phyloP scores from a whole-genome alignment of 2,888 invertebrate genomes.

The Mesoligia furuncula region DNA sequence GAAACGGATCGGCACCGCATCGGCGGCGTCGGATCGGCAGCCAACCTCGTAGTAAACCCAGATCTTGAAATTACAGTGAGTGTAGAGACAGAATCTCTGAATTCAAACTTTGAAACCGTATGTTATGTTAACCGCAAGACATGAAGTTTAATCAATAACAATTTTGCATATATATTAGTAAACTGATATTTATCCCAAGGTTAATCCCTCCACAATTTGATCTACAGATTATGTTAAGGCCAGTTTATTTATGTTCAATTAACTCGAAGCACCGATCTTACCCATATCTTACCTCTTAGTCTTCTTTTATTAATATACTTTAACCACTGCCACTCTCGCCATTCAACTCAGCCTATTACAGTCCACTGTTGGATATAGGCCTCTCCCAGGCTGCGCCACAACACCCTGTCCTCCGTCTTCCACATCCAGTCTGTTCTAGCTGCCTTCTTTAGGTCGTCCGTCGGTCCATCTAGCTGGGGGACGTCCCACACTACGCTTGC shows the following conservation, averaged over 20 bases:
- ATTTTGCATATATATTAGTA: constrained; percentile 21
- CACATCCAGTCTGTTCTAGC: not conserved
- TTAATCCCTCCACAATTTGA: constrained; percentile 31
- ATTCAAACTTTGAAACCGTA: not conserved
- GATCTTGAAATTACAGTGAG: too few species aligned
- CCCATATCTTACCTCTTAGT: too few species aligned
- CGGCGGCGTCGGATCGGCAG: too few species aligned
- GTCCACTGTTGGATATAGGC: not conserved
- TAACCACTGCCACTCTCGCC: not conserved
- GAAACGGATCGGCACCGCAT: too few species aligned
- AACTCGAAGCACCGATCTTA: not conserved
- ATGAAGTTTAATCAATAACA: not conserved
- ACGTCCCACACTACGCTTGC: not conserved
- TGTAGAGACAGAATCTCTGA: not conserved
- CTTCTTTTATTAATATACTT: not conserved
- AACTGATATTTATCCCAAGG: constrained; percentile 36
- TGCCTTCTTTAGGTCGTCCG: not conserved
- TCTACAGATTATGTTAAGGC: not conserved
- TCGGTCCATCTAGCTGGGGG: not conserved
- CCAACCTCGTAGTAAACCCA: not conserved
- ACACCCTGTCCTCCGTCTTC: not conserved
- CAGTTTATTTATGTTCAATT: not conserved
- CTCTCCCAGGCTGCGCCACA: not conserved
- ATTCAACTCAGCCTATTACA: not conserved
- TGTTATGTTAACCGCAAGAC: constrained; percentile 25